Evolutionary conservation across 2,888 invertebrate species (phyloP), one percentile per base, ranked within the genome.

Genomic region (Cacoxenus indagator): DNA sequence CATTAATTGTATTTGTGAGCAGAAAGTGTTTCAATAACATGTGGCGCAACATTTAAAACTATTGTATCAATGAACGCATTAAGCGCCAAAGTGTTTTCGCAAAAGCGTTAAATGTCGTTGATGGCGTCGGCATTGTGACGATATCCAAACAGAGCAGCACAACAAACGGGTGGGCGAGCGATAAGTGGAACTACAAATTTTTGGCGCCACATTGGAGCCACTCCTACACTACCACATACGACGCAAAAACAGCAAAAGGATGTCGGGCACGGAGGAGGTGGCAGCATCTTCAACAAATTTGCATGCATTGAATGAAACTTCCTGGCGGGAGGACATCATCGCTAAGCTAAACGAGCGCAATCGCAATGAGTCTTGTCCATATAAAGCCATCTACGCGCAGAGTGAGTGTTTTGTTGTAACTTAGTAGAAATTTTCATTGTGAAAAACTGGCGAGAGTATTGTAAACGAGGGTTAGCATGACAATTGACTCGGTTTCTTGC

Each of bases 371-470:
- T 92, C 93, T 24, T 88, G 91, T 70, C 92, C 92, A 81, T 96
- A 94, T 87, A 92, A 93, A 78, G 95, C 95, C 84, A 91, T 96
- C 73, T 93, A 96, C 79, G 88, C 91, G 76, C 92, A 94, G 88
- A 95, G 95, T 96, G 91, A 92, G 94, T 91, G 73, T 22, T n/a
- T n/a, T 26, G 29, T 24, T 46, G 57, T 59, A 59, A 26, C n/a
- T n/a, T n/a, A n/a, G n/a, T n/a, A n/a, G n/a, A n/a, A n/a, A n/a
- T n/a, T n/a, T n/a, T n/a, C n/a, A n/a, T n/a, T n/a, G n/a, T n/a
- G n/a, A n/a, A n/a, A n/a, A n/a, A n/a, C n/a, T n/a, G n/a, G n/a
- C n/a, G n/a, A n/a, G n/a, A n/a, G n/a, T n/a, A n/a, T n/a, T n/a
- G n/a, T n/a, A n/a, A n/a, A n/a, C n/a, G n/a, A n/a, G n/a, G n/a